phyloP scores from a whole-genome alignment of 1,140 invertebrate genomes.

The Heterodera carotae region DNA sequence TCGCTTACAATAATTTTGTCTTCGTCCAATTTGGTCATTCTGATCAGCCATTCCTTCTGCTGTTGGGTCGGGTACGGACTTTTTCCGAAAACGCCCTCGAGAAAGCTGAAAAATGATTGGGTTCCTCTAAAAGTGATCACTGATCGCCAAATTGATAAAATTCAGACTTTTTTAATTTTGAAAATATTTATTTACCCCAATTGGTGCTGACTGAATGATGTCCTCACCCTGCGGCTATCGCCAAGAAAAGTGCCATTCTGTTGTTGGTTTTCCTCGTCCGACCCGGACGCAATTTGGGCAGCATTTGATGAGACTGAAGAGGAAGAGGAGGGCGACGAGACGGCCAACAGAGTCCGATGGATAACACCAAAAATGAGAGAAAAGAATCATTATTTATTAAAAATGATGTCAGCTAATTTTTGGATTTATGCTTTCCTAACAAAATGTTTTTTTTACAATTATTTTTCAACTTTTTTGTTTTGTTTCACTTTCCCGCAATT shows the following conservation, averaged over 20 bases:
- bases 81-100: constrained; percentile 3
- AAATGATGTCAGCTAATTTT: too few species aligned
- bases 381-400: too few species aligned
- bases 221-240: constrained; percentile 15
- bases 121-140: background rate
- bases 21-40: constrained; percentile 27
- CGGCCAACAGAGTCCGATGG: background rate
- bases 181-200: constrained; percentile 12
- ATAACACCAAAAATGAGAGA: too few species aligned
- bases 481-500: background rate
- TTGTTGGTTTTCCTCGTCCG: constrained; percentile 30
- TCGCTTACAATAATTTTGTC: constrained; percentile 36
- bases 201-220: constrained; percentile 19
- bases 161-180: background rate
- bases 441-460: background rate
- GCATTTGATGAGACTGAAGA: background rate
- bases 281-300: constrained; percentile 8
- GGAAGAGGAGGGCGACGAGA: constrained; percentile 1
- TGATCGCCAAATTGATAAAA: background rate
- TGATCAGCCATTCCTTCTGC: constrained; percentile 31
- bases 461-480: background rate
- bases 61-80: constrained; percentile 18
- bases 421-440: too few species aligned
- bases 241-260: background rate
- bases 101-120: constrained; percentile 4